Evolutionary conservation across 2,888 invertebrate genomes (phyloP).

Genomic region (Fragum fragum): DNA sequence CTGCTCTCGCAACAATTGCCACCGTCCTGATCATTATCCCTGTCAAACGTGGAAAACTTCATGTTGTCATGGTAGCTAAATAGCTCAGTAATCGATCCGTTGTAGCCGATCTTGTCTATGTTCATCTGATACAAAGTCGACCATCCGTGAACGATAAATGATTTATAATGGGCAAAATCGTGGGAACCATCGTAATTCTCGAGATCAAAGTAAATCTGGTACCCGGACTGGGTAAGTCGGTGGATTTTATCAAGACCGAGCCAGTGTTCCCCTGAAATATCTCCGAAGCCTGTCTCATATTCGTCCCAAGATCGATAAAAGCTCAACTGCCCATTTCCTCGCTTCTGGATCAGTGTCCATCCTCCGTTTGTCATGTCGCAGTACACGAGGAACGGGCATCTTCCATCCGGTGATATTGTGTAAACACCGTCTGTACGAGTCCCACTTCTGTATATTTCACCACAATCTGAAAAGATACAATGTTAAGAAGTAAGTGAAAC

Average conservation of each 20-base stretch:
- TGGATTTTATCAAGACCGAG: conserved; percentile 60
- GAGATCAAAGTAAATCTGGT: conserved; percentile 51
- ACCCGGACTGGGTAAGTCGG: conserved; percentile 44
- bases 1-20: conserved; percentile 17
- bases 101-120: conserved; percentile 87
- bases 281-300: conserved; percentile 53
- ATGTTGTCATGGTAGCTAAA: conserved; percentile 51
- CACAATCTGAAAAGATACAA: conserved; percentile 50
- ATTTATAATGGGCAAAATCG: conserved; percentile 48
- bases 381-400: conserved; percentile 54
- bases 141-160: conserved; percentile 49
- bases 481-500: too few relatives aligned
- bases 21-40: conserved; percentile 43
- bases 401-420: conserved; percentile 46
- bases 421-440: conserved; percentile 35
- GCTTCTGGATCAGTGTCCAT: conserved; percentile 51
- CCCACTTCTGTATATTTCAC: conserved; percentile 40
- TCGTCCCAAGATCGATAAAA: conserved; percentile 57
- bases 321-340: conserved; percentile 44
- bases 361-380: conserved; percentile 54
- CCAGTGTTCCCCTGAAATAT: conserved; percentile 52
- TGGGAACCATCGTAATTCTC: conserved; percentile 46
- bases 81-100: conserved; percentile 36
- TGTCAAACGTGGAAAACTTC: conserved; percentile 55
- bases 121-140: conserved; percentile 56